A percentile compares a stretch with the other conserved stretches of the same genome.
Evolutionary conservation across 2,113 vertebrate genomes (phyloP).

Genomic region (Rattus norvegicus): DNA sequence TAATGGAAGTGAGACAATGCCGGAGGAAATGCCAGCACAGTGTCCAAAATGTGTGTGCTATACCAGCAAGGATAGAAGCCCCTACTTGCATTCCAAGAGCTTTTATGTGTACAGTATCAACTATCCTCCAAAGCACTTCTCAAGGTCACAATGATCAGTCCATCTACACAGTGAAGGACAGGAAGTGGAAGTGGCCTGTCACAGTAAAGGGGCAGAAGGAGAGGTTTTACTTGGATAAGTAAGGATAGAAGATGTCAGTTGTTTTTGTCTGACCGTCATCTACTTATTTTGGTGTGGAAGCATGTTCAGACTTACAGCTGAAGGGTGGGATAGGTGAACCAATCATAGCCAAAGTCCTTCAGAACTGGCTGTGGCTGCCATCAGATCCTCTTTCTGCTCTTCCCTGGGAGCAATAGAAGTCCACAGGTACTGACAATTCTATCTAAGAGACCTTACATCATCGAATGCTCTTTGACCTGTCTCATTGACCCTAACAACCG

Average conservation of each 20-base stretch:
- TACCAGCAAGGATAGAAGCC: neutral
- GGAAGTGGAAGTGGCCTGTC: neutral
- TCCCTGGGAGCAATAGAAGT: neutral
- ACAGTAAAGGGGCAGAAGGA: neutral
- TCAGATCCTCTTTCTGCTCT: neutral
- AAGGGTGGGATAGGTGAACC: neutral
- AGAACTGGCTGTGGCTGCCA: neutral
- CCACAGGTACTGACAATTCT: neutral
- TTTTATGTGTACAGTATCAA: neutral
- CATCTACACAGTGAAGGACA: neutral
- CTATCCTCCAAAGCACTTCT: neutral
- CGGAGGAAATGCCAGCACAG: neutral
- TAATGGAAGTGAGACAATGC: constrained; percentile 33
- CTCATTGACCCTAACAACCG: neutral
- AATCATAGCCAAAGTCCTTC: neutral
- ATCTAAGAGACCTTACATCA: neutral
- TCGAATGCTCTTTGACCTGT: neutral
- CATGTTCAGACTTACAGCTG: neutral
- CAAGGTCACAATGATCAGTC: neutral
- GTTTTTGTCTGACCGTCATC: neutral
- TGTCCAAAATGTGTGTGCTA: neutral
- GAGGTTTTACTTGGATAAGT: neutral
- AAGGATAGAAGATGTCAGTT: neutral
- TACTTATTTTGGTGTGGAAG: neutral
- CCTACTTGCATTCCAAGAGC: neutral